Percentiles rank a stretch among this genome's conserved stretches.
Evolutionary conservation across 1,140 invertebrate genomes (phyloP).

Genomic region (Megathymus violae): DNA sequence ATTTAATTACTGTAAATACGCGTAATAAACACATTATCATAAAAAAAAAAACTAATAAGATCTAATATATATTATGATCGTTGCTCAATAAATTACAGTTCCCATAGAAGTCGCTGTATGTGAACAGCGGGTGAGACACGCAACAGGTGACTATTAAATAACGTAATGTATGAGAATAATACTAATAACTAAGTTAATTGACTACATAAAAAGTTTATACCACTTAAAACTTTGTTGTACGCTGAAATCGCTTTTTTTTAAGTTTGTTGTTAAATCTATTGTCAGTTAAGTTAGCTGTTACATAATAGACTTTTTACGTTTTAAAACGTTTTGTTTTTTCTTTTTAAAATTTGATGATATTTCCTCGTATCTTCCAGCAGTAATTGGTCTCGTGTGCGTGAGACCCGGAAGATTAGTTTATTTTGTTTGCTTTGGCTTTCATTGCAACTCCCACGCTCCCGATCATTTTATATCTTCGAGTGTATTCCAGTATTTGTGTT

Average conservation of each 20-base stretch:
- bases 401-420: too few relatives aligned
- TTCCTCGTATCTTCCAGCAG: too few relatives aligned
- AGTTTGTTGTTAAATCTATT: too few relatives aligned
- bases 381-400: too few relatives aligned
- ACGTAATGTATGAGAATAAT: constrained; percentile 28
- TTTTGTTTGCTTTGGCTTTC: too few relatives aligned
- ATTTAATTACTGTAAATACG: background rate
- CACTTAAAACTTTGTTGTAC: background rate
- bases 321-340: too few relatives aligned
- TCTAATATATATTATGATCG: constrained; percentile 16
- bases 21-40: background rate
- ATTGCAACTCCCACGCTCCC: too few relatives aligned
- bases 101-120: constrained; percentile 9
- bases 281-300: too few relatives aligned
- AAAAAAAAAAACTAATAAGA: constrained; percentile 12
- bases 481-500: too few relatives aligned
- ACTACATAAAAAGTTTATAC: constrained; percentile 3
- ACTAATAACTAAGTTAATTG: constrained; percentile 14
- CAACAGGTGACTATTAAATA: constrained; percentile 15
- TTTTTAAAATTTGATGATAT: too few relatives aligned
- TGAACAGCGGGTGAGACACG: constrained; percentile 15
- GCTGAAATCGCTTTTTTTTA: background rate
- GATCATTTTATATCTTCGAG: too few relatives aligned
- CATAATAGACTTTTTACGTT: too few relatives aligned
- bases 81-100: constrained; percentile 22